Evolutionary conservation across 1,140 invertebrate genomes (phyloP), one percentile per base, ranked within the genome.

Genomic region (Neoseiulus cucumeris): DNA sequence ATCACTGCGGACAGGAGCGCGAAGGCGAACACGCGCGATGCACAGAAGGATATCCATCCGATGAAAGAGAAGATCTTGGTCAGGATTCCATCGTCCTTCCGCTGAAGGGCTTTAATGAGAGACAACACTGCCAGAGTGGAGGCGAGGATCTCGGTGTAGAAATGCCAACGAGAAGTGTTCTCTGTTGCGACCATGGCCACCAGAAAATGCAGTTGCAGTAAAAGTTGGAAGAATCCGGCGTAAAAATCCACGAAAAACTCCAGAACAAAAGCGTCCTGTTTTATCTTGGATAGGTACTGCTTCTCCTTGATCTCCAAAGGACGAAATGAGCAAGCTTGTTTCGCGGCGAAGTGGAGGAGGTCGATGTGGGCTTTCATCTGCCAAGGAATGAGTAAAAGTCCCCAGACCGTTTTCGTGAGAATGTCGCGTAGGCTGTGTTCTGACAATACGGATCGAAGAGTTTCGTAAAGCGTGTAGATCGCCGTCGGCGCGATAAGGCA

Each of bases 221-320:
- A 17, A 4, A 72, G 44, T 64, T 71, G 71, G 12, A 70, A 47
- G 22, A 72, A 70, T 9, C 71, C 72, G 20, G 72, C 70, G 55
- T 72, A 72, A 65, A 72, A 72, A 33, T 72, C 72, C 65, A 72
- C 70, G 44, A 72, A 72, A 65, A 72, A 72, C 64, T 72, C 72
- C 9, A 72, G 64, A 4, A 70, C 68, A 22, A 67, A 64, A 9
- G 71, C 69, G 51, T 67, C 66, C 25, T 68, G 64, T 45, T 69
- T 64, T 12, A 72, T 14, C 1, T 25, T 28, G 2, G 59, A 55
- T 33, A 70, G 59, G n/a, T 72, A 66, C 41, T 71, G 64, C 30
- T 64, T 30, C 55, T 72, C 72, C 7, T 68, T 64, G 20, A 44
- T 5, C 20, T 68, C 67, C 2, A 68, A 55, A n/a, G 42, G 30